Evolutionary conservation across 2,888 invertebrate genomes (phyloP).

Genomic region (Amitus sp.): DNA sequence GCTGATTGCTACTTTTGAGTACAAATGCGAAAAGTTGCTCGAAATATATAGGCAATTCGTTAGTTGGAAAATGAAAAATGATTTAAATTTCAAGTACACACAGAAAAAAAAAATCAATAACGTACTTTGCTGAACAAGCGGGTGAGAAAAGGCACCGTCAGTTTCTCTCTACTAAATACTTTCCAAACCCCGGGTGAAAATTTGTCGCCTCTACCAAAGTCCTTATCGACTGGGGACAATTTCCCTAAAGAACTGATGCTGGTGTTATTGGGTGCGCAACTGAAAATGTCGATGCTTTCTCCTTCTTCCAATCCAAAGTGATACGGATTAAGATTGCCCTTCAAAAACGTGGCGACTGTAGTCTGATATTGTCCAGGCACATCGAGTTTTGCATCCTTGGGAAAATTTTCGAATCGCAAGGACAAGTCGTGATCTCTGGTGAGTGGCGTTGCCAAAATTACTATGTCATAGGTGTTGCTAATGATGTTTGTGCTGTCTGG

Average conservation of each 20-base stretch:
- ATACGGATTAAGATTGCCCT: constrained; percentile 66
- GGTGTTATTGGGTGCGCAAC: constrained; percentile 62
- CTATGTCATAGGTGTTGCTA: constrained; percentile 67
- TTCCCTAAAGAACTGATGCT: constrained; percentile 67
- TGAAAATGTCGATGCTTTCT: constrained; percentile 62
- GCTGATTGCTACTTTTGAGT: too few species aligned
- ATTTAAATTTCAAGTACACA: too few species aligned
- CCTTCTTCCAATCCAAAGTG: constrained; percentile 63
- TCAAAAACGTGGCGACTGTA: constrained; percentile 69
- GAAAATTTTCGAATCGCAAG: constrained; percentile 67
- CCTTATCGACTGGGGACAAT: constrained; percentile 56
- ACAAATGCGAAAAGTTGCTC: too few species aligned
- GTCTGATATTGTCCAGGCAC: constrained; percentile 67
- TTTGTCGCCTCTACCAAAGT: constrained; percentile 40
- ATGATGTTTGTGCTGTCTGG: constrained; percentile 44
- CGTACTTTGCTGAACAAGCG: constrained; percentile 65
- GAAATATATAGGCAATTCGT: too few species aligned
- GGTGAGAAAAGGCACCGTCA: constrained; percentile 64
- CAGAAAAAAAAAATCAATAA: too few species aligned
- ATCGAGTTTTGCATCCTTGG: constrained; percentile 46
- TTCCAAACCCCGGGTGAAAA: constrained; percentile 66
- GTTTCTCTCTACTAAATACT: constrained; percentile 68
- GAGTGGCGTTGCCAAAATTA: constrained; percentile 71
- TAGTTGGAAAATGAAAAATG: too few species aligned
- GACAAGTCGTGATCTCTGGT: constrained; percentile 61